Conservation (phyloP, 2,888 invertebrate genomes). For the Amorpha juglandis region DNA sequence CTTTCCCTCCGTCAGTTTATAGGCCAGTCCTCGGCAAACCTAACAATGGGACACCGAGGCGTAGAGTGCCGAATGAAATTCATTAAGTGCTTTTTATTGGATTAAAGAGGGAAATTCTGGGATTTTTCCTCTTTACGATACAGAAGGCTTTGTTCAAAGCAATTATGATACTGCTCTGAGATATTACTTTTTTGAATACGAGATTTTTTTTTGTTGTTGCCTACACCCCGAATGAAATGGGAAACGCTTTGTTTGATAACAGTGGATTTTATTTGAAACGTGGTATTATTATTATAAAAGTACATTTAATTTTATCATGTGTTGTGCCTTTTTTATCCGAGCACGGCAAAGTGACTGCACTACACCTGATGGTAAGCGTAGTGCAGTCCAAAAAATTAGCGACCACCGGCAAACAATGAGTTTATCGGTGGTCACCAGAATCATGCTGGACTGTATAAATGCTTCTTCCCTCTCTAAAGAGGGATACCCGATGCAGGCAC, state of each 20-base stretch:
- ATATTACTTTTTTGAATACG: background rate
- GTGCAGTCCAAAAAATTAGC: too few relatives aligned
- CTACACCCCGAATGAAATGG: too few relatives aligned
- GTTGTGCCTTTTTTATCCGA: too few relatives aligned
- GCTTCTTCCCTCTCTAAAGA: too few relatives aligned
- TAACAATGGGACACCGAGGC: constrained; percentile 21
- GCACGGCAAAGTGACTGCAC: too few relatives aligned
- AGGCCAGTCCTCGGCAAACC: constrained; percentile 5
- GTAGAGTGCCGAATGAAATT: constrained; percentile 17
- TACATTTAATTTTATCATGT: too few relatives aligned
- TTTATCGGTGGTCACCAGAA: too few relatives aligned
- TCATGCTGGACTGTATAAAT: too few relatives aligned
- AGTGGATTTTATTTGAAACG: background rate
- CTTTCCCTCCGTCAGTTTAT: constrained; percentile 6
- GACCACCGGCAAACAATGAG: too few relatives aligned
- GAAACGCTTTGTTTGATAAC: constrained; percentile 19
- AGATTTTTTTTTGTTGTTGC: constrained; percentile 3
- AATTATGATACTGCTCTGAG: constrained; percentile 8
- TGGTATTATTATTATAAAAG: background rate
- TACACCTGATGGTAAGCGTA: too few relatives aligned
- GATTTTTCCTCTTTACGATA: background rate
- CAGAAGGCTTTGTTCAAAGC: background rate
- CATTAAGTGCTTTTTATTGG: constrained; percentile 12
- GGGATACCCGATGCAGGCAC: too few relatives aligned
- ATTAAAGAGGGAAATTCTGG: constrained; percentile 3